Conservation (phyloP, 2,113 vertebrate genomes). For the Ceyx melanurus region DNA sequence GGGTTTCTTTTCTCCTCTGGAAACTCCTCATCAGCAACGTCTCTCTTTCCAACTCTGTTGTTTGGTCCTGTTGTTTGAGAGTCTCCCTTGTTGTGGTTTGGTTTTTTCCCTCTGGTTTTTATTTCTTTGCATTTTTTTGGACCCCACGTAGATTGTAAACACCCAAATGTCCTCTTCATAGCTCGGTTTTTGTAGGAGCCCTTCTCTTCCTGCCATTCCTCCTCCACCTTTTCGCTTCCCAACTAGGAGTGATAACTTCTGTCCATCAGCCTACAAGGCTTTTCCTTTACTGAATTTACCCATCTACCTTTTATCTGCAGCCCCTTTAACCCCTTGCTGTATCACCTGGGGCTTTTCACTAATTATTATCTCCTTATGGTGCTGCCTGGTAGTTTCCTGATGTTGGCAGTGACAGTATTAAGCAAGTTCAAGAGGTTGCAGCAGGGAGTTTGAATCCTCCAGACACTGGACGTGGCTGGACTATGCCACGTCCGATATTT, state of each 20-base stretch:
- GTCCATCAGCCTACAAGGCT: not conserved
- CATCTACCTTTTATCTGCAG: not conserved
- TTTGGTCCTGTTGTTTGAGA: not conserved
- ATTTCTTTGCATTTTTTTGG: not conserved
- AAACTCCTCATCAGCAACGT: not conserved
- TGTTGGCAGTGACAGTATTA: fast-evolving
- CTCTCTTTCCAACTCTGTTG: not conserved
- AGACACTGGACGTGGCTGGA: not conserved
- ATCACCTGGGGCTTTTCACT: not conserved
- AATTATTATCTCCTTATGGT: not conserved
- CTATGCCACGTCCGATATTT: fast-evolving
- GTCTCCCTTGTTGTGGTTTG: not conserved
- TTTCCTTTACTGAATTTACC: not conserved
- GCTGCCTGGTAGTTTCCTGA: not conserved
- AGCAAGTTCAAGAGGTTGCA: not conserved
- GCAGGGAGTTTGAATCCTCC: not conserved
- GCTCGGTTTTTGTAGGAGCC: not conserved
- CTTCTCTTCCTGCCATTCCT: not conserved
- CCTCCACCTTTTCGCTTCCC: not conserved
- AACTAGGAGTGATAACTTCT: not conserved
- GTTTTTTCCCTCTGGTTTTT: not conserved
- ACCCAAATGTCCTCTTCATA: not conserved
- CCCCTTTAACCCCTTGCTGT: fast-evolving
- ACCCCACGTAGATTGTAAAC: fast-evolving
- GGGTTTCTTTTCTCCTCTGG: no score